phyloP scores from a whole-genome alignment of 2,888 invertebrate species.

The Chrysina gloriosa region DNA sequence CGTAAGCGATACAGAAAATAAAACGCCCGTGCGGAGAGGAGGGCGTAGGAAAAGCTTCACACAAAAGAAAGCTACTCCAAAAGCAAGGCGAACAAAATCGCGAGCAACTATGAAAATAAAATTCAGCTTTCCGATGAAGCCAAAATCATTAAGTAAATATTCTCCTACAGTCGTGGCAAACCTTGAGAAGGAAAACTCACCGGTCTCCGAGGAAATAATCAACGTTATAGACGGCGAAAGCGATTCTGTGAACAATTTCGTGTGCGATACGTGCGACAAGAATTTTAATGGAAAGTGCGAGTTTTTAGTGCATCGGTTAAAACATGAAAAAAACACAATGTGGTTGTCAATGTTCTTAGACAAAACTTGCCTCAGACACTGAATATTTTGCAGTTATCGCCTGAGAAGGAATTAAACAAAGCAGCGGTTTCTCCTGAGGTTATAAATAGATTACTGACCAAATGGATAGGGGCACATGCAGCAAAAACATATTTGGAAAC shows the following conservation, averaged over 20 bases:
- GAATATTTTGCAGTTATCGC: background rate
- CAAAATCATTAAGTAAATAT: background rate
- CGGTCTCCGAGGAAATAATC: background rate
- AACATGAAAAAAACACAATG: slow-evolving; percentile 44
- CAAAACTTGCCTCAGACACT: background rate
- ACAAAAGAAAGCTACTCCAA: background rate
- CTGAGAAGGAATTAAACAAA: background rate
- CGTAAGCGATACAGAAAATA: slow-evolving; percentile 16
- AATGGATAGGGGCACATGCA: slow-evolving; percentile 23
- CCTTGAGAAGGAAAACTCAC: background rate
- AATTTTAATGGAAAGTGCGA: slow-evolving; percentile 38
- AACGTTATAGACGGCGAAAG: background rate
- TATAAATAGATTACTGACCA: slow-evolving; percentile 20
- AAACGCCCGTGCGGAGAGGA: background rate
- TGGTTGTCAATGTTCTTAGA: slow-evolving; percentile 34
- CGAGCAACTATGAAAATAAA: background rate
- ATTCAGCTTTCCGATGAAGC: slow-evolving; percentile 27
- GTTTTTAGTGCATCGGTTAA: slow-evolving; percentile 41
- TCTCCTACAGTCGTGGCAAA: background rate
- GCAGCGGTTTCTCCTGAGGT: background rate
- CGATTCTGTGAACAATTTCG: background rate
- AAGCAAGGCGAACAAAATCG: background rate
- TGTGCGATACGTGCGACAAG: slow-evolving; percentile 45
- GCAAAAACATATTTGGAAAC: background rate
- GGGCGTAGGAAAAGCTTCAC: background rate